Percentiles rank a stretch among this genome's conserved stretches.
Evolutionary conservation across 2,797 vertebrate genomes (phyloP).

Genomic region (Sebastes steindachneri): DNA sequence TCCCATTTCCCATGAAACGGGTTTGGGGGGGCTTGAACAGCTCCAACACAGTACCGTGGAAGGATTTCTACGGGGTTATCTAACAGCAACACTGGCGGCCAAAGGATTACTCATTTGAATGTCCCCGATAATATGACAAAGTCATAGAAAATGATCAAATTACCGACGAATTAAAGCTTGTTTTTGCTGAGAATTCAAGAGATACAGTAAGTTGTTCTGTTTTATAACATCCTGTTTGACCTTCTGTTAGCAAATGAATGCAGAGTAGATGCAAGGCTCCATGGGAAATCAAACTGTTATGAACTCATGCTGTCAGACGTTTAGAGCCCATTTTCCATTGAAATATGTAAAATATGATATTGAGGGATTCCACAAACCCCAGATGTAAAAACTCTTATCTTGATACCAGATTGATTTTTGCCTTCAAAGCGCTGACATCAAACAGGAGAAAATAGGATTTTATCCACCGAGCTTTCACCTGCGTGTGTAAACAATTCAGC

Average conservation of each 20-base stretch:
- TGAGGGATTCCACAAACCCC: slow-evolving; percentile 30
- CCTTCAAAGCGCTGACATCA: slow-evolving; percentile 72
- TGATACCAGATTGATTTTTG: slow-evolving; percentile 47
- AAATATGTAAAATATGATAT: slow-evolving; percentile 46
- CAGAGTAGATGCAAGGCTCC: background rate
- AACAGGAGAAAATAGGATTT: slow-evolving; percentile 69
- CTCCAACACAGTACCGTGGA: slow-evolving; percentile 3
- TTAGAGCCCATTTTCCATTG: slow-evolving; percentile 16
- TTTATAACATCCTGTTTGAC: background rate
- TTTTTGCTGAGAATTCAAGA: slow-evolving; percentile 12
- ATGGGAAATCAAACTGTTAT: slow-evolving; percentile 44
- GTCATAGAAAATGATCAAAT: slow-evolving; percentile 21
- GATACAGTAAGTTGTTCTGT: background rate
- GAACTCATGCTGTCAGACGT: slow-evolving; percentile 27
- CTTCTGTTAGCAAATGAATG: background rate
- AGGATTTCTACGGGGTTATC: slow-evolving; percentile 39
- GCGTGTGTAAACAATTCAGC: slow-evolving; percentile 78
- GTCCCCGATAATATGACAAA: slow-evolving; percentile 39
- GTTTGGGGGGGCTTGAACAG: slow-evolving; percentile 21
- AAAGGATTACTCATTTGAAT: slow-evolving; percentile 44
- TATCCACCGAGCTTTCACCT: slow-evolving; percentile 74
- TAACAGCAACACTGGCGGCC: slow-evolving; percentile 21
- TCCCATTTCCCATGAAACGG: slow-evolving; percentile 54
- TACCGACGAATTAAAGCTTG: slow-evolving; percentile 15
- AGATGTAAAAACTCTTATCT: slow-evolving; percentile 42